A percentile compares a stretch with the other conserved stretches of the same genome.
Conservation (phyloP, 2,797 vertebrate species). For the Phoebastria nigripes region DNA sequence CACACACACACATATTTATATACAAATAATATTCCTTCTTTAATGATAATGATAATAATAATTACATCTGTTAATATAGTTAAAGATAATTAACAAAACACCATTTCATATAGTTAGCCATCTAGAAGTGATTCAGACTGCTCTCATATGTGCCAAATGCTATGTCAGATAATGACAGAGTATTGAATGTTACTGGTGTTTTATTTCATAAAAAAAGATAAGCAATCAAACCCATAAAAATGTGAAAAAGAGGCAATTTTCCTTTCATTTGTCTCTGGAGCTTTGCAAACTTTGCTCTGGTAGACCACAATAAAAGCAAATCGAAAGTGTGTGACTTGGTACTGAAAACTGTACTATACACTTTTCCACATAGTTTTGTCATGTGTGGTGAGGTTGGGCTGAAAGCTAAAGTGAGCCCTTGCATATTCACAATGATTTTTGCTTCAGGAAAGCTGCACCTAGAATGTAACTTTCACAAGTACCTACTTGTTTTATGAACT, state of each 20-base stretch:
- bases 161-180: neutral
- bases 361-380: neutral
- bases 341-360: neutral
- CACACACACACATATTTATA: neutral
- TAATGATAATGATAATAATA: neutral
- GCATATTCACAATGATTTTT: neutral
- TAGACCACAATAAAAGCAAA: neutral
- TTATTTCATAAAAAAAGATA: neutral
- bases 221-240: neutral
- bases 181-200: neutral
- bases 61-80: neutral
- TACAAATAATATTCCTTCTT: neutral
- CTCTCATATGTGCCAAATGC: neutral
- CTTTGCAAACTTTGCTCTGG: neutral
- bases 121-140: neutral
- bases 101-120: neutral
- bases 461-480: neutral
- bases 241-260: neutral
- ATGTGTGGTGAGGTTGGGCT: neutral
- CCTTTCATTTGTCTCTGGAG: neutral
- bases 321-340: neutral
- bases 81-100: neutral
- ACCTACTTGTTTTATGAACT: neutral
- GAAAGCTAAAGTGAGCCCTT: neutral
- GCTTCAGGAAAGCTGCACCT: neutral